Base-by-base conservation (phyloP, 2,797 vertebrate genomes). In the Pteronotus mesoamericanus region DNA sequence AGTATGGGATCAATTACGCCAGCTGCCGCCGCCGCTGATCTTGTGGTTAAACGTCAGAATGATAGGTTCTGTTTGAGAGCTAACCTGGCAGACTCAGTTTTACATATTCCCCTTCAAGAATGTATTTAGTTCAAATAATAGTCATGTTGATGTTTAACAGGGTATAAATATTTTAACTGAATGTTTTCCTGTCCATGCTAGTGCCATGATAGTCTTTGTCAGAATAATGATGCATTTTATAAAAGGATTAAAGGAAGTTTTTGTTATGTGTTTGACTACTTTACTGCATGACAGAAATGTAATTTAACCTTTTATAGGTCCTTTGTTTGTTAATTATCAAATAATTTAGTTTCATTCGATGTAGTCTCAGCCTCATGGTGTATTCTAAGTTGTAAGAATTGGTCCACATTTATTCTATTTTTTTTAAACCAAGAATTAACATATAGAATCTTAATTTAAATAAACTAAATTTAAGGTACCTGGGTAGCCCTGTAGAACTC, bases 101-200 rank as follows among this genome's bases (percentile, higher is more conserved):
- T 74, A 53, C 59, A 82, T 11, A 79, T 85, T 29, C 5, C 48
- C 82, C 72, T 32, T 82, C 26, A 66, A 26, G 3, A 92, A 82
- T 72, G 26, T 86, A 83, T 75, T 89, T 82, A 32, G 14, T 89
- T 94, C 85, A 77, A 83, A 57, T 78, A 89, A 39, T 64, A 86
- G n/a, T 66, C 51, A 32, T 87, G 57, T 78, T 51, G 79, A 48
- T 72, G 4, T 77, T 66, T 64, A 32, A 69, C 69, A 15, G 15
- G 18, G 15, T 89, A 5, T 92, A 80, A 46, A 39, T 82, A 24
- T 42, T 78, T 72, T 89, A 55, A 91, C 24, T 32, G 75, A 44
- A 51, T 51, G 5, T 77, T 82, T 89, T 75, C 55, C 44, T 29
- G 15, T 68, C 24, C 26, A 4, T 15, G 24, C 10, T 32, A 12